Base-by-base conservation (phyloP, 2,797 vertebrate genomes). In the Etheostoma perlongum region DNA sequence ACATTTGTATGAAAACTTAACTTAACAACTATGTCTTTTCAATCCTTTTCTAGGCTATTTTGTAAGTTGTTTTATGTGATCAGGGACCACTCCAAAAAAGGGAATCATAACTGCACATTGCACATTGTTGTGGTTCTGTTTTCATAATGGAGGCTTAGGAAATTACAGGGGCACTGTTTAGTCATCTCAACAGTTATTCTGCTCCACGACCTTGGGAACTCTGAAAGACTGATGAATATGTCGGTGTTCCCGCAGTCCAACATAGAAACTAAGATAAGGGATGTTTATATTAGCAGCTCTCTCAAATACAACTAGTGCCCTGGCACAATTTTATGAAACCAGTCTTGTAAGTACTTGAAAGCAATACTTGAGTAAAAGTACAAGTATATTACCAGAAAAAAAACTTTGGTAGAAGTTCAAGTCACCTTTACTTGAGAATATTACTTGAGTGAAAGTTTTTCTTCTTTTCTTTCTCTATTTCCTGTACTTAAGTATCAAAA, bases 151-250 rank as follows among this genome's bases (percentile, higher is more conserved):
- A 49, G 3, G 53, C 15, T 73, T 88, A 40, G 66, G 64, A 72
- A 91, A 89, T 80, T 21, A 83, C 65, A 72, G n/a, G 36, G 59
- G 1, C 0, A 8, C 4, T 74, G 19, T 78, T 85, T 76, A 63
- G 4, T 48, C 6, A 66, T 76, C 6, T 52, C 1, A 19, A 36
- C 36, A 7, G 14, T n/a, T n/a, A 13, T 51, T 74, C 23, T 70
- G 5, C 8, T 40, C 14, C 11, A 4, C 27, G 47, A 47, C 13
- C 18, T 67, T 57, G 4, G 71, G 62, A 68, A 64, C 63, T 57
- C 52, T 13, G 0, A 19, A 14, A 1, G 1, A 10, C 19, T 61
- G 2, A 40, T 2, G 0, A 16, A 47, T 11, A 27, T 33, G 0
- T 62, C 1, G 7, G 10, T 14, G 4, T 5, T 15, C 19, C 66